Conservation (phyloP, 2,888 invertebrate genomes). For the Prionchulus punctatus region DNA sequence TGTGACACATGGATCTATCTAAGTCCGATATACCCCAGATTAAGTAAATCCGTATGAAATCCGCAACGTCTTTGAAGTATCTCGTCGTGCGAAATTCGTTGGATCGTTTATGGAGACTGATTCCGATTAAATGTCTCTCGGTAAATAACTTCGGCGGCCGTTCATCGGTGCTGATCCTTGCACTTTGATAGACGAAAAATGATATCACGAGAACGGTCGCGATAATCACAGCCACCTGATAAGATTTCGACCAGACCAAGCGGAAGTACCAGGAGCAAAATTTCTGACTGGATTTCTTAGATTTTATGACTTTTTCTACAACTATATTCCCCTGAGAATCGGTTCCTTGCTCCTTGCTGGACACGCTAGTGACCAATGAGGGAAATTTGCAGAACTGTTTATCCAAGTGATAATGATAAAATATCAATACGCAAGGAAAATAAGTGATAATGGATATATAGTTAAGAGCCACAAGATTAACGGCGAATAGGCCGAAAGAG, state of each 20-base stretch:
- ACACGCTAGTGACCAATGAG: not conserved
- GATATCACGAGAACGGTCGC: not conserved
- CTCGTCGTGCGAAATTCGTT: not conserved
- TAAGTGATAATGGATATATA: slow-evolving; percentile 31
- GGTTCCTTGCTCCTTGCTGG: not conserved
- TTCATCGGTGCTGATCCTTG: not conserved
- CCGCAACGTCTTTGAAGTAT: not conserved
- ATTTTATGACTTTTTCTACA: not conserved
- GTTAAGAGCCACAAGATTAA: slow-evolving; percentile 24
- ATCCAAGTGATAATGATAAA: slow-evolving; percentile 4
- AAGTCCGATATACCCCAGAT: slow-evolving; percentile 5
- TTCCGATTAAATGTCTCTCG: not conserved
- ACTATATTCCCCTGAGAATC: not conserved
- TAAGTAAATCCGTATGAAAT: not conserved
- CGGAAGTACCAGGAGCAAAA: not conserved
- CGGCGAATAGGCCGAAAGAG: slow-evolving; percentile 27
- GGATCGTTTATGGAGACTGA: not conserved
- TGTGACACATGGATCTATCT: slow-evolving; percentile 19
- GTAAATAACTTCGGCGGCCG: not conserved
- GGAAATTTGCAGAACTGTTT: too few relatives aligned
- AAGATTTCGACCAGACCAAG: not conserved
- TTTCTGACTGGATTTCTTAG: not conserved
- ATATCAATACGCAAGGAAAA: slow-evolving; percentile 26
- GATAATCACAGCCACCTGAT: not conserved
- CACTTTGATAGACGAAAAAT: not conserved